phyloP scores from a whole-genome alignment of 2,888 invertebrate species.

The Pseudanteris insignis region DNA sequence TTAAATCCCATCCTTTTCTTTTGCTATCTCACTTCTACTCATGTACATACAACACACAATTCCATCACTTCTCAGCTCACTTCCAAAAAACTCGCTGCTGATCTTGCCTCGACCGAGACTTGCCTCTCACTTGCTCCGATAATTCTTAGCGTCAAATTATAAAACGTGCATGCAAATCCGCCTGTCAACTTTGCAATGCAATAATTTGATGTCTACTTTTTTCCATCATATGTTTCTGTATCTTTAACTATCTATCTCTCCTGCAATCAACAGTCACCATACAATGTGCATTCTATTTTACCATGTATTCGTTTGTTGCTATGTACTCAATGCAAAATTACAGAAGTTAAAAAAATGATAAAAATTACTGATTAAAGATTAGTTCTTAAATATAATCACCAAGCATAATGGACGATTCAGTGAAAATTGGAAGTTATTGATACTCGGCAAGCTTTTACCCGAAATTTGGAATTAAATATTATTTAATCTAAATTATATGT shows the following conservation, averaged over 20 bases:
- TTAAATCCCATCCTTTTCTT: too few relatives aligned
- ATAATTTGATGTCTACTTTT: constrained; percentile 11
- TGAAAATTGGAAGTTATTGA: too few relatives aligned
- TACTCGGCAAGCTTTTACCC: too few relatives aligned
- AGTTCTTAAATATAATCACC: too few relatives aligned
- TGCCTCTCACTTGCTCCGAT: constrained; percentile 9
- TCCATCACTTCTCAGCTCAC: neutral
- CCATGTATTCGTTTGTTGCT: too few relatives aligned
- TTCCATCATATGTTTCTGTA: neutral
- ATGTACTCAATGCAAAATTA: too few relatives aligned
- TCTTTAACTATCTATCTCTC: neutral
- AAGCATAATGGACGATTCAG: too few relatives aligned
- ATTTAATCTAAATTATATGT: too few relatives aligned
- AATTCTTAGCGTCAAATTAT: constrained; percentile 20
- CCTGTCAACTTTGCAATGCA: constrained; percentile 13
- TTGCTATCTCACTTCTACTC: neutral
- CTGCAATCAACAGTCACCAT: neutral
- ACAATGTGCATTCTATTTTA: neutral
- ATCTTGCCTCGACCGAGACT: constrained; percentile 8
- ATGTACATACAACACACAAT: too few relatives aligned
- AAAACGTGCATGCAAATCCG: constrained; percentile 25
- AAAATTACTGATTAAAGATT: too few relatives aligned
- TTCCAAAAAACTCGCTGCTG: constrained; percentile 12
- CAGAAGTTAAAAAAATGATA: too few relatives aligned
- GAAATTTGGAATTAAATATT: too few relatives aligned